These are phyloP conservation scores for Hybognathus amarus DNA, from an alignment of 2,797 vertebrate species.

Conservation along the genomic window DNA sequence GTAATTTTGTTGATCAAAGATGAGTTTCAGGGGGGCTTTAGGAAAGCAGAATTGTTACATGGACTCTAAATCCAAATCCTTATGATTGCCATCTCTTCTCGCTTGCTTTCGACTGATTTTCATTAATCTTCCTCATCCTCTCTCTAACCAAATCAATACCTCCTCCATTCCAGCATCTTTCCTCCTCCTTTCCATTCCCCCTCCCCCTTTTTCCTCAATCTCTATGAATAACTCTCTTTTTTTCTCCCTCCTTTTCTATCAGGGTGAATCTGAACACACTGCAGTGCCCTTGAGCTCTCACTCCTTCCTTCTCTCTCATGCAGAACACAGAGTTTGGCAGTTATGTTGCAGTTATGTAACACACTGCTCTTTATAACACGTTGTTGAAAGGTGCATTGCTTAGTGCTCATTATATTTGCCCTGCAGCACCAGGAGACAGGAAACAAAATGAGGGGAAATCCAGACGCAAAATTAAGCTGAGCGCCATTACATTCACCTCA, in stretches of 20 bases:
- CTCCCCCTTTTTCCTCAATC: neutral
- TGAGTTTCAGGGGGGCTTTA: neutral
- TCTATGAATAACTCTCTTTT: constrained; percentile 38
- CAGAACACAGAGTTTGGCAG: constrained; percentile 23
- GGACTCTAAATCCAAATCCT: neutral
- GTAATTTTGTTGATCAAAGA: too few relatives aligned
- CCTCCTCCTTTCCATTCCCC: neutral
- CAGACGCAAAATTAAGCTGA: neutral
- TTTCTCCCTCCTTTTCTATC: neutral
- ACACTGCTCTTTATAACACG: constrained; percentile 34
- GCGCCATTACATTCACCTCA: neutral
- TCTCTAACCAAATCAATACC: constrained; percentile 30
- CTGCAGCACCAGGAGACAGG: constrained; percentile 16
- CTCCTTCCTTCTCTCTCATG: constrained; percentile 23
- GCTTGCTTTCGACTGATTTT: neutral
- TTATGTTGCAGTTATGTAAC: constrained; percentile 51
- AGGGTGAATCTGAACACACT: constrained; percentile 36
- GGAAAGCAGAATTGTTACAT: neutral
- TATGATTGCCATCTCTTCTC: neutral
- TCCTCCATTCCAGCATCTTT: constrained; percentile 21
- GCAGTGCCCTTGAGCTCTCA: constrained; percentile 38
- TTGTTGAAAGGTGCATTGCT: constrained; percentile 39
- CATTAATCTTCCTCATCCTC: neutral
- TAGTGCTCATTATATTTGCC: constrained; percentile 33
- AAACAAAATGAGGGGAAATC: constrained; percentile 20